Conservation (phyloP, 2,888 invertebrate genomes). For the Itoplectis maculator region DNA sequence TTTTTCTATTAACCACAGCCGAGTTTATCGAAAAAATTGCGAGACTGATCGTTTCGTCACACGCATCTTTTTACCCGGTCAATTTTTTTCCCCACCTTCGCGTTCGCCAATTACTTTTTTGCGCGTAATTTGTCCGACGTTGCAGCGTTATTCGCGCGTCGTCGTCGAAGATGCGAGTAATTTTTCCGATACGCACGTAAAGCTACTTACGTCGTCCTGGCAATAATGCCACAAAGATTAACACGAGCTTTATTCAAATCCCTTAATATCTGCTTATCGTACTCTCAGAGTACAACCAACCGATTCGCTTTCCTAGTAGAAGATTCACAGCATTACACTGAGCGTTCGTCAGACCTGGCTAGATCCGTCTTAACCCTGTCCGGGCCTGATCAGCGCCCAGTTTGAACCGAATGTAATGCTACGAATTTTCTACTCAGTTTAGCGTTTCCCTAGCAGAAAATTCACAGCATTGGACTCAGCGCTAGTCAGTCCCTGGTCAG, state of each 20-base stretch:
- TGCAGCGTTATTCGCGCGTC: neutral
- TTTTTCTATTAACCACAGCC: conserved; percentile 45
- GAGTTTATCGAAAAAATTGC: conserved; percentile 49
- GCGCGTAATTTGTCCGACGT: conserved; percentile 16
- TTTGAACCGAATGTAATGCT: too few species aligned
- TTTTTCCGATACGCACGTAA: conserved; percentile 40
- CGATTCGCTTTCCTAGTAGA: too few species aligned
- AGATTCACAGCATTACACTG: too few species aligned
- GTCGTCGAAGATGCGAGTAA: conserved; percentile 20
- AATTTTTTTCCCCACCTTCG: conserved; percentile 8
- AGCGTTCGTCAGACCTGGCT: too few species aligned
- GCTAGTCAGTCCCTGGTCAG: too few species aligned
- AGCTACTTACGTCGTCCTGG: conserved; percentile 14
- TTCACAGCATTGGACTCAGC: too few species aligned
- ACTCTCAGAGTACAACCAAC: neutral
- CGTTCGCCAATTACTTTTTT: conserved; percentile 35
- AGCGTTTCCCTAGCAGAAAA: too few species aligned
- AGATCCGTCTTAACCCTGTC: too few species aligned
- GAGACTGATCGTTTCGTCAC: conserved; percentile 6
- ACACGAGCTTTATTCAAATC: conserved; percentile 39
- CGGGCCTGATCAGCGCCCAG: too few species aligned
- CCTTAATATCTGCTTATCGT: conserved; percentile 15
- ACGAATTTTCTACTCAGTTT: too few species aligned
- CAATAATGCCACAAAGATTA: conserved; percentile 17
- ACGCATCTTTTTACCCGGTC: conserved; percentile 22